Evolutionary conservation across 2,888 invertebrate genomes (phyloP).

Genomic region (Macropis europaea): DNA sequence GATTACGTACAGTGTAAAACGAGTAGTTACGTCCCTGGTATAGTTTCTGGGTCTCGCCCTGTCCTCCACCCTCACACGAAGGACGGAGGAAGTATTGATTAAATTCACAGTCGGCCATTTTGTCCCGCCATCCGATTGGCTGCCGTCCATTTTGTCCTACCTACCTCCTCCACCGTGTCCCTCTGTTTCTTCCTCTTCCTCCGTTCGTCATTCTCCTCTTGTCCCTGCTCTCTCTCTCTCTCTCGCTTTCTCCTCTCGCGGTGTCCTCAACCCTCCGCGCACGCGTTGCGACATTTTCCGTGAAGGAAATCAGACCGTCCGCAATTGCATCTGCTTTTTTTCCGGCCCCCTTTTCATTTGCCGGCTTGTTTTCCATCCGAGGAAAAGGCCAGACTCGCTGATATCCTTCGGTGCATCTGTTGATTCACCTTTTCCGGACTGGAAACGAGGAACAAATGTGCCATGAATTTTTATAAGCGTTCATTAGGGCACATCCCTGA

Average conservation of each 20-base stretch:
- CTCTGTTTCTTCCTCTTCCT: conserved; percentile 47
- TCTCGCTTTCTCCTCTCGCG: conserved; percentile 40
- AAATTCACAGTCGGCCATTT: conserved; percentile 79
- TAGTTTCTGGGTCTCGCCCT: conserved; percentile 72
- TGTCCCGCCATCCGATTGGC: conserved; percentile 74
- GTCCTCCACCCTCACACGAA: conserved; percentile 66
- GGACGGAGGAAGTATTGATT: conserved; percentile 77
- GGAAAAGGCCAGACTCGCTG: not conserved
- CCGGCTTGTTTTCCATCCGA: conserved; percentile 11
- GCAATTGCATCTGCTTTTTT: conserved; percentile 49
- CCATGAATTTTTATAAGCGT: conserved; percentile 16
- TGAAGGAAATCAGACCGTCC: conserved; percentile 49
- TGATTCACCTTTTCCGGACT: conserved; percentile 13
- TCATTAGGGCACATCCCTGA: too few species aligned
- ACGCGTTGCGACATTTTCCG: conserved; percentile 72
- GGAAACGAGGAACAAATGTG: not conserved
- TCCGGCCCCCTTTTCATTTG: not conserved
- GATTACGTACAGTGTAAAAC: conserved; percentile 67
- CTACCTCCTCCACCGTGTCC: conserved; percentile 40
- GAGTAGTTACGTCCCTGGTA: conserved; percentile 75
- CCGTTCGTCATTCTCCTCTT: conserved; percentile 15
- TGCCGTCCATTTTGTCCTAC: conserved; percentile 78
- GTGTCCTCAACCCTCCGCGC: conserved; percentile 62
- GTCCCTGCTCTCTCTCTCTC: conserved; percentile 29
- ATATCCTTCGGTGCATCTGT: conserved; percentile 25